Base-by-base conservation (phyloP, 2,113 vertebrate species). In the Muntiacus muntjak region DNA sequence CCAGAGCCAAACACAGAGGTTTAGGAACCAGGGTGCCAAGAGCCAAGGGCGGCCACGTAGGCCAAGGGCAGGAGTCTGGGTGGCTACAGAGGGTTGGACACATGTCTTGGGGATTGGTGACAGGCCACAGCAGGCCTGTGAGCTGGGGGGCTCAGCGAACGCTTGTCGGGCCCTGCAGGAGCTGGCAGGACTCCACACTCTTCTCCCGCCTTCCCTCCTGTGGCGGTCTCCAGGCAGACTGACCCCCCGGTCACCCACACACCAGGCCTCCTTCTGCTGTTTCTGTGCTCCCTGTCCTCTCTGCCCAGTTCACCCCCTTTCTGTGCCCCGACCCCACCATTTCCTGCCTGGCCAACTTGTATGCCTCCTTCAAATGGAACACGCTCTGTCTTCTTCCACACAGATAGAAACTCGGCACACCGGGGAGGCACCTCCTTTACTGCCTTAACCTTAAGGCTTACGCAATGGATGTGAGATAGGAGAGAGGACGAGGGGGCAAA, bases 71-170 rank as follows among this genome's bases (percentile, higher is more conserved):
- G 64, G 23, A 26, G 47, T 54, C 54, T 33, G 36, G n/a, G 64
- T 33, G 50, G 43, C 82, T 7, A 30, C 33, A 52, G 30, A 45
- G 33, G 14, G 10, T 33, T 8, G 33, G 16, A 17, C 30, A 19
- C 28, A 1, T 0, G 3, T 5, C 16, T 33, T 50, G 54, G 33
- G 40, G 58, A 7, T 2, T 17, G 23, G 78, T 33, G 17, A 67
- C 23, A 33, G 25, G 33, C 26, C 4, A 2, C 0, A 26, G 64
- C 52, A 62, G 21, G 25, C 52, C 84, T 19, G 28, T 57, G 28
- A 76, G 60, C 11, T 43, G 45, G 19, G 54, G 8, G 8, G 30
- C 30, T 25, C 30, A 50, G 26, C 60, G 19, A 60, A 12, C n/a
- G 6, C 19, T 43, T 1, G 3, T 47, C 3, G 47, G 52, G n/a